phyloP scores from a whole-genome alignment of 1,140 invertebrate species.

The Drosophila orosa region DNA sequence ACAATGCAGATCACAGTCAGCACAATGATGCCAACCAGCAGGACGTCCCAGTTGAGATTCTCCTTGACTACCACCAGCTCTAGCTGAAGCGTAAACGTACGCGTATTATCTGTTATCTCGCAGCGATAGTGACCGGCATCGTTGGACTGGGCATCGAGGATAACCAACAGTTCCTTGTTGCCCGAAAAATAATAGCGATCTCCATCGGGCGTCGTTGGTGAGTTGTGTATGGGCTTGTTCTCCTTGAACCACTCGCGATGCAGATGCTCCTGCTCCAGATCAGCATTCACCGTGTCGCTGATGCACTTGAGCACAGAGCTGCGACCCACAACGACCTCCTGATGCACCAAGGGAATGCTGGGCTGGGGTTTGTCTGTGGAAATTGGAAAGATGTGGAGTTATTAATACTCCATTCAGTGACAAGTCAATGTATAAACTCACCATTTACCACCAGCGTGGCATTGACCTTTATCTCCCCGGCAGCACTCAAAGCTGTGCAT shows the following conservation, averaged over 20 bases:
- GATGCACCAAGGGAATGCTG: slow-evolving; percentile 92
- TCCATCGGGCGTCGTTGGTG: slow-evolving; percentile 87
- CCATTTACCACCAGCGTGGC: slow-evolving; percentile 94
- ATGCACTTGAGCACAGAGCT: slow-evolving; percentile 95
- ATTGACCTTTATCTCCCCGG: slow-evolving; percentile 94
- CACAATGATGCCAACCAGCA: slow-evolving; percentile 92
- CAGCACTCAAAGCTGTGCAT: slow-evolving; percentile 95
- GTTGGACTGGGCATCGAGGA: slow-evolving; percentile 89
- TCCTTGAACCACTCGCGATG: slow-evolving; percentile 96
- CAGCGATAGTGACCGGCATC: slow-evolving; percentile 96
- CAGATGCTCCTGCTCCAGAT: slow-evolving; percentile 87
- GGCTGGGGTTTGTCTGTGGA: slow-evolving; percentile 89
- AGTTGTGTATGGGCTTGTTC: slow-evolving; percentile 86
- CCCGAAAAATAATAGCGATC: slow-evolving; percentile 92
- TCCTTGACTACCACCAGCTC: slow-evolving; percentile 85
- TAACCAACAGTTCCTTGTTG: slow-evolving; percentile 94
- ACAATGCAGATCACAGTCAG: slow-evolving; percentile 95
- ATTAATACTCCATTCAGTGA: too few species aligned
- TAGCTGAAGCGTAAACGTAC: slow-evolving; percentile 68
- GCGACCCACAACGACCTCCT: slow-evolving; percentile 90
- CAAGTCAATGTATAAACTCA: too few species aligned
- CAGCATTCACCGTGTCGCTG: slow-evolving; percentile 89
- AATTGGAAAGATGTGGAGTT: background rate
- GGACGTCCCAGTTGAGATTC: slow-evolving; percentile 74
- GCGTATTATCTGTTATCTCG: slow-evolving; percentile 88